phyloP scores from a whole-genome alignment of 2,113 vertebrate species.

The Eulemur rufifrons region DNA sequence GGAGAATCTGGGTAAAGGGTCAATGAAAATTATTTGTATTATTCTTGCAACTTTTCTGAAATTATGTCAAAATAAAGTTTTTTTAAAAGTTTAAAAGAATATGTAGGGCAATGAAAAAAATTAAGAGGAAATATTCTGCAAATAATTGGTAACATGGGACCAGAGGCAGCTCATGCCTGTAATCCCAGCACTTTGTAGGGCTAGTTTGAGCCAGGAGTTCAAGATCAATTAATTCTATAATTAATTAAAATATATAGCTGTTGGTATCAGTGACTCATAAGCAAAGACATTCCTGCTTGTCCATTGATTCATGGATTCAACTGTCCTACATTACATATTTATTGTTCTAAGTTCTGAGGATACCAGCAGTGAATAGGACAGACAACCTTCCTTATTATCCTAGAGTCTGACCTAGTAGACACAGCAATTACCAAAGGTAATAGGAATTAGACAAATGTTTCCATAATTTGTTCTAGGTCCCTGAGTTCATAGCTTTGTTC shows the following conservation, averaged over 20 bases:
- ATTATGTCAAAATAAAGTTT: not conserved
- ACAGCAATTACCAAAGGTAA: not conserved
- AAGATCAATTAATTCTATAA: not conserved
- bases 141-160: not conserved
- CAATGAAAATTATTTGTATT: not conserved
- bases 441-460: not conserved
- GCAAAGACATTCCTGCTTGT: not conserved
- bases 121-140: not conserved
- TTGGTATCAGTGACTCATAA: not conserved
- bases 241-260: not conserved
- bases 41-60: not conserved
- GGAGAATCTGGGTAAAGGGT: not conserved
- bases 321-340: accelerated
- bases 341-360: not conserved
- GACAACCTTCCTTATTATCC: not conserved
- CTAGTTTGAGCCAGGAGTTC: too few species aligned
- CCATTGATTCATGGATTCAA: not conserved
- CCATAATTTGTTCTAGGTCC: not conserved
- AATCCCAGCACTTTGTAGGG: too few species aligned
- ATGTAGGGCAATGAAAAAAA: not conserved
- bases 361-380: not conserved
- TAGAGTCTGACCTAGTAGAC: not conserved
- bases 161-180: too few species aligned
- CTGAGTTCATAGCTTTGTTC: not conserved
- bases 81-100: not conserved